These are phyloP conservation scores for Pangasianodon hypophthalmus DNA, from an alignment of 2,113 vertebrate genomes.

Conservation along the genomic window DNA sequence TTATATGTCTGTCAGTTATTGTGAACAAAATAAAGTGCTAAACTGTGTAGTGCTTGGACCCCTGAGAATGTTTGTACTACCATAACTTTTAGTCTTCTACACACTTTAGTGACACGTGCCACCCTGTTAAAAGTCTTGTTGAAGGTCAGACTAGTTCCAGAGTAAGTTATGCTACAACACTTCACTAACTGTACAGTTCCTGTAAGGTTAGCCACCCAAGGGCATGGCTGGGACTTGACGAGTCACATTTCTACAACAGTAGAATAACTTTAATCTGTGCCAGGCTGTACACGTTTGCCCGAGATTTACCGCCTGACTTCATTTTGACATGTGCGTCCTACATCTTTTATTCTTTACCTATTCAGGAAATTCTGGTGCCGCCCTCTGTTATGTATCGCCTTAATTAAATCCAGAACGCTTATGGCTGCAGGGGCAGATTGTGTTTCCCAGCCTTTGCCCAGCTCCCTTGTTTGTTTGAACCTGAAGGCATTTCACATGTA, in stretches of 20 bases:
- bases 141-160: neutral
- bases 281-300: neutral
- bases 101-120: neutral
- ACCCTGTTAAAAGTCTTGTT: neutral
- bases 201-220: neutral
- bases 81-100: neutral
- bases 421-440: constrained; percentile 51
- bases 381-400: constrained; percentile 38
- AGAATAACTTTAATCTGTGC: neutral
- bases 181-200: neutral
- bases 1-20: neutral
- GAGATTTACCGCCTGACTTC: constrained; percentile 1
- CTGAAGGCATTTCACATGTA: neutral
- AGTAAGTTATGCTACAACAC: neutral
- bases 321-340: neutral
- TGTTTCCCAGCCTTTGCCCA: constrained; percentile 27
- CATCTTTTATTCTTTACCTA: constrained; percentile 13
- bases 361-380: constrained; percentile 25
- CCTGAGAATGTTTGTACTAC: neutral
- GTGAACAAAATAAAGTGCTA: neutral
- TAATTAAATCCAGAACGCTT: constrained; percentile 44
- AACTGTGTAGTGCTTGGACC: neutral
- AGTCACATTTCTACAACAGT: neutral
- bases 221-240: neutral
- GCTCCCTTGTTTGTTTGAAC: constrained; percentile 3